A percentile compares a stretch with the other conserved stretches of the same genome.
Conservation (phyloP, 2,888 invertebrate genomes). For the Conistra vaccinii region DNA sequence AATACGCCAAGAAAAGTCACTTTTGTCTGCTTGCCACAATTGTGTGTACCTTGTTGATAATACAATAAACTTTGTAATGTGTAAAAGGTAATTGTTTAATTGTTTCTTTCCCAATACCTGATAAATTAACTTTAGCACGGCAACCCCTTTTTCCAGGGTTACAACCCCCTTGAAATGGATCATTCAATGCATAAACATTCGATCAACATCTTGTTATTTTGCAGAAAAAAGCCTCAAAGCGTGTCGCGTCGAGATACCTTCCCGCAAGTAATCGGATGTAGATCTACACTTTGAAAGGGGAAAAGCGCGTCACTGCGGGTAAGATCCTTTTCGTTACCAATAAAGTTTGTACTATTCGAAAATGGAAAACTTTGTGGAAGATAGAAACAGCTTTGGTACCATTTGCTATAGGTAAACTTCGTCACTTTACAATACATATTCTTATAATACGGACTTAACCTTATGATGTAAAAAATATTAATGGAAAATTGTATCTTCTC, state of each 20-base stretch:
- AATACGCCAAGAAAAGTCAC: not conserved
- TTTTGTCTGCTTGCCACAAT: too few relatives aligned
- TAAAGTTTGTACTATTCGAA: not conserved
- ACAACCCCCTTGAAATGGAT: not conserved
- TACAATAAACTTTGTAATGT: too few relatives aligned
- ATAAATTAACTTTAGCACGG: too few relatives aligned
- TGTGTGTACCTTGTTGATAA: too few relatives aligned
- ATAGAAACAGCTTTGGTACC: not conserved
- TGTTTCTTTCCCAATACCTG: too few relatives aligned
- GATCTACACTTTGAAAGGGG: constrained; percentile 18
- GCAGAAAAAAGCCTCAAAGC: constrained; percentile 12
- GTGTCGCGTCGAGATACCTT: not conserved
- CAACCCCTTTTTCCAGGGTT: too few relatives aligned
- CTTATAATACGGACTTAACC: not conserved
- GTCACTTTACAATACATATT: not conserved
- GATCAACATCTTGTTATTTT: constrained; percentile 3
- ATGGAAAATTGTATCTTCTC: too few relatives aligned
- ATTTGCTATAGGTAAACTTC: not conserved
- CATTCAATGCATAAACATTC: constrained; percentile 14
- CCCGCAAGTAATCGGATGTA: constrained; percentile 23
- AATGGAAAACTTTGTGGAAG: not conserved
- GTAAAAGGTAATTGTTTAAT: too few relatives aligned
- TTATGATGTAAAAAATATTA: too few relatives aligned
- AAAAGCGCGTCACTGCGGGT: constrained; percentile 7
- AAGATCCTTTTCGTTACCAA: constrained; percentile 26